Evolutionary conservation across 2,888 invertebrate species (phyloP).

Genomic region (Ischnus inquisitorius): DNA sequence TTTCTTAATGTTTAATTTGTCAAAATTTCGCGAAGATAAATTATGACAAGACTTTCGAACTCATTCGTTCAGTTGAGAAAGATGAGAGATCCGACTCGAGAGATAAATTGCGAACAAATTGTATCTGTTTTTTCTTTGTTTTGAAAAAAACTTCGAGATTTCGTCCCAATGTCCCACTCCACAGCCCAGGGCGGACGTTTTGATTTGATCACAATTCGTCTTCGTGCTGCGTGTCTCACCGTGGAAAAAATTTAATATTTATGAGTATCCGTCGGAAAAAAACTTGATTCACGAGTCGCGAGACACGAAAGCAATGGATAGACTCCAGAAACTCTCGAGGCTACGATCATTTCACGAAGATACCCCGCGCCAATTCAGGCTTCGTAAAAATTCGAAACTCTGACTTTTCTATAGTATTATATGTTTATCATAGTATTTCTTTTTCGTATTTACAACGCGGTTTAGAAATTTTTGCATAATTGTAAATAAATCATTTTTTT

Average conservation of each 20-base stretch:
- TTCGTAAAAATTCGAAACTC: neutral
- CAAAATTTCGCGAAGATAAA: neutral
- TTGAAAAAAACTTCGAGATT: neutral
- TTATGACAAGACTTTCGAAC: neutral
- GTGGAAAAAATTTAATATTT: neutral
- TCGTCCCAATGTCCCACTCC: neutral
- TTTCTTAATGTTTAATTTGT: neutral
- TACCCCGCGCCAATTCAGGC: no score
- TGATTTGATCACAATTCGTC: conserved; percentile 3
- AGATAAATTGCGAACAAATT: conserved; percentile 15
- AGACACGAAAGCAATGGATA: neutral
- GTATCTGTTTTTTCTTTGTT: neutral
- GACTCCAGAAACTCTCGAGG: neutral
- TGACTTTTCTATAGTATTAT: neutral
- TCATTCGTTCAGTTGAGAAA: neutral
- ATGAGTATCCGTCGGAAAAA: neutral
- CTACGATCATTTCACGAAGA: neutral
- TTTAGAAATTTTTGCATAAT: no score
- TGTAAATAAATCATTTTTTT: no score
- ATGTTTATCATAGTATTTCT: no score
- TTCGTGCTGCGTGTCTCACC: neutral
- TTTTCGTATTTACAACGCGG: no score
- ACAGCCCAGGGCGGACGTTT: no score
- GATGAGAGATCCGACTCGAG: conserved; percentile 10
- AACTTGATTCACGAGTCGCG: neutral